These are phyloP conservation scores for Lucifuga dentata DNA, from an alignment of 2,113 vertebrate species.

Conservation along the genomic window DNA sequence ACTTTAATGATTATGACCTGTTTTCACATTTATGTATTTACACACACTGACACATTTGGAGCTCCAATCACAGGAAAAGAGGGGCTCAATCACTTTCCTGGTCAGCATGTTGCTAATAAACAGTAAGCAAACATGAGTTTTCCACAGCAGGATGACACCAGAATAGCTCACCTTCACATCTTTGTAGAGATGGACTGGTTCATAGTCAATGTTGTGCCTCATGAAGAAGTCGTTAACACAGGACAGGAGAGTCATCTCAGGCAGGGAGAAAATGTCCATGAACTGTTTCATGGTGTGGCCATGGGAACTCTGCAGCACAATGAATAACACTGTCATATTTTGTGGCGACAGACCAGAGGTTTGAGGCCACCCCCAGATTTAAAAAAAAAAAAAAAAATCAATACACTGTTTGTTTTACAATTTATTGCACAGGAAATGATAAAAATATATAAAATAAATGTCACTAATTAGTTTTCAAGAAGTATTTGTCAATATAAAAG, in stretches of 20 bases:
- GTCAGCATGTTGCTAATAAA: neutral
- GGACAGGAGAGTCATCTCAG: constrained; percentile 96
- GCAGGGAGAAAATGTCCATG: constrained; percentile 99
- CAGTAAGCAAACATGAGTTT: neutral
- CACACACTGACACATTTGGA: neutral
- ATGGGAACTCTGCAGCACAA: constrained; percentile 89
- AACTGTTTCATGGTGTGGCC: constrained; percentile 98
- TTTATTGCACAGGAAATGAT: too few species aligned
- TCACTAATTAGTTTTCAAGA: too few species aligned
- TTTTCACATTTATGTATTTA: constrained; percentile 3
- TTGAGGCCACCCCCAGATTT: too few species aligned
- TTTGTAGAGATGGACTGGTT: constrained; percentile 97
- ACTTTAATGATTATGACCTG: neutral
- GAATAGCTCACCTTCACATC: constrained; percentile 92
- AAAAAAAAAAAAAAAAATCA: too few species aligned
- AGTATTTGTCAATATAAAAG: too few species aligned
- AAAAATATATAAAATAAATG: too few species aligned
- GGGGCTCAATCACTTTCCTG: neutral
- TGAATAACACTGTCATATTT: neutral
- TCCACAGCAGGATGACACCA: neutral
- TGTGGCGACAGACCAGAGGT: too few species aligned
- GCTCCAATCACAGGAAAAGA: neutral
- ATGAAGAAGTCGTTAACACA: constrained; percentile 98
- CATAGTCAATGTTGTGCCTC: constrained; percentile 97
- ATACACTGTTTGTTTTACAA: too few species aligned